Evolutionary conservation across 1,140 invertebrate species (phyloP), one percentile per base, ranked within the genome.

Genomic region (Hyposmocoma kahamanoa): DNA sequence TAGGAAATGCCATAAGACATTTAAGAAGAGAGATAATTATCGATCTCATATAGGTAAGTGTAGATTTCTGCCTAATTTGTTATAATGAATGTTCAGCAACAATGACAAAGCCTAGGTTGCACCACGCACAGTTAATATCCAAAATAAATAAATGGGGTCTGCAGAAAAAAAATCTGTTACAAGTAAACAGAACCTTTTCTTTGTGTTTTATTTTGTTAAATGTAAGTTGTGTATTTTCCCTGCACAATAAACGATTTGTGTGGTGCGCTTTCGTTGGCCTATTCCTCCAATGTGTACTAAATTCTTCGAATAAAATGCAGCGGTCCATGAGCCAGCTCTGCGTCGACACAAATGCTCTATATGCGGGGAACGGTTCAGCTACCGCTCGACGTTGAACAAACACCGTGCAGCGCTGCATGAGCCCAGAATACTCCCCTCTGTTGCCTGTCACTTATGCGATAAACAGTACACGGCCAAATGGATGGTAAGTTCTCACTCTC

Each of bases 21-120:
- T 86, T 39, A 73, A 68, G 11, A 86, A 68, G 47, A 85, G 74
- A 49, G 67, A 85, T 48, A 86, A 84, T 47, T 86, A 76, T 43
- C 78, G 58, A 52, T 83, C 78, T 26, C 84, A 86, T 56, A 61
- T 80, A 41, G 78, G 84, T 86, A 56, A 66, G 64, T 59, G 10
- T 36, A 26, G 24, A 26, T 26, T 26, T 26, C 5, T 26, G 24
- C 24, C 11, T 26, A 26, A n/a, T n/a, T n/a, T n/a, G n/a, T n/a
- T n/a, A n/a, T n/a, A n/a, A n/a, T n/a, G n/a, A n/a, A n/a, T n/a
- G n/a, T n/a, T n/a, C n/a, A n/a, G n/a, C n/a, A n/a, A n/a, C n/a
- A n/a, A n/a, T n/a, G n/a, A n/a, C n/a, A n/a, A n/a, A n/a, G n/a
- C n/a, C n/a, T n/a, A n/a, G n/a, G n/a, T n/a, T n/a, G n/a, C n/a